Evolutionary conservation across 2,113 vertebrate species (phyloP).

Genomic region (Silurus asotus): DNA sequence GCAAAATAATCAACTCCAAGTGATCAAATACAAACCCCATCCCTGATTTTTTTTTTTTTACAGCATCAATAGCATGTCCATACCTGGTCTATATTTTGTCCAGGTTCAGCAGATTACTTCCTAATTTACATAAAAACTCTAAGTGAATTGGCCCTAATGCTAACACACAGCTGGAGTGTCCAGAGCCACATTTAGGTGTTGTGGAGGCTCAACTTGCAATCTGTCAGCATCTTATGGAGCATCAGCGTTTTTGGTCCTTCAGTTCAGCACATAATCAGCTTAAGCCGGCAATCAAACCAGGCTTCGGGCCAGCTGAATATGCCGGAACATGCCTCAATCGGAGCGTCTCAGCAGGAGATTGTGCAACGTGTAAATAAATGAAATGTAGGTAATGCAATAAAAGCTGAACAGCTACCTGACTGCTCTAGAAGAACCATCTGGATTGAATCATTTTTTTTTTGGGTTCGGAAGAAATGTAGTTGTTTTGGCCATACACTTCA

Average conservation of each 20-base stretch:
- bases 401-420: constrained; percentile 6
- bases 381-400: constrained; percentile 47
- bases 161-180: not conserved
- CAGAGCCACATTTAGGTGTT: not conserved
- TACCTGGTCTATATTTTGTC: not conserved
- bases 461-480: not conserved
- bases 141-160: not conserved
- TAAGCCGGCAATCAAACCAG: constrained; percentile 23
- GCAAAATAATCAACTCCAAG: not conserved
- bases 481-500: not conserved
- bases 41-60: not conserved
- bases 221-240: constrained; percentile 22
- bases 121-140: not conserved
- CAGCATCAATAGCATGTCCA: not conserved
- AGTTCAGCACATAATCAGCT: constrained; percentile 22
- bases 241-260: constrained; percentile 10
- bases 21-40: not conserved
- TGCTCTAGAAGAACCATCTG: constrained; percentile 30
- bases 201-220: constrained; percentile 12
- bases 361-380: constrained; percentile 46
- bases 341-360: constrained; percentile 26
- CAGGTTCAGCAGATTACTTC: not conserved
- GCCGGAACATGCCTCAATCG: not conserved
- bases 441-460: not conserved
- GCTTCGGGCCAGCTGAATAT: constrained; percentile 30